Conservation (phyloP, 2,113 vertebrate genomes). For the Passer domesticus region DNA sequence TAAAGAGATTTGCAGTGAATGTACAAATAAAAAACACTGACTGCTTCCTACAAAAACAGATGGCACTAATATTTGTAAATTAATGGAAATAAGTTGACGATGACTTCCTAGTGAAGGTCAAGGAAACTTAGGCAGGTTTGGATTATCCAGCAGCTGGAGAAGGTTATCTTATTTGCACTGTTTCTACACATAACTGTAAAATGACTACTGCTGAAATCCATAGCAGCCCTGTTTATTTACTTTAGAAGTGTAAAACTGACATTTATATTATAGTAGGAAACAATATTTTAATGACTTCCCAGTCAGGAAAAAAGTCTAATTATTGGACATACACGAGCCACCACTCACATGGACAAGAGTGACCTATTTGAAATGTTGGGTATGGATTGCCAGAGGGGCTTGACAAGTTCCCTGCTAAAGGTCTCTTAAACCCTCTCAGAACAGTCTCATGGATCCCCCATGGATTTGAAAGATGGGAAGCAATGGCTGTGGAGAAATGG, state of each 20-base stretch:
- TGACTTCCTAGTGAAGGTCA: slow-evolving; percentile 7
- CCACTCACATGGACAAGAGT: neutral
- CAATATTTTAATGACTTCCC: slow-evolving; percentile 10
- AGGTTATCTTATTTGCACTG: slow-evolving; percentile 59
- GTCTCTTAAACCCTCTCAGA: neutral
- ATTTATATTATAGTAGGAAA: neutral
- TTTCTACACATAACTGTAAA: slow-evolving; percentile 12
- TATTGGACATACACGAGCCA: neutral
- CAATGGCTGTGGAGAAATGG: neutral
- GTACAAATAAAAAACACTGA: neutral
- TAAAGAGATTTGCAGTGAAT: neutral
- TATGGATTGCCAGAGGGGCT: neutral
- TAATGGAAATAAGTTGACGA: neutral
- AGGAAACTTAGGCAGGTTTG: slow-evolving; percentile 5
- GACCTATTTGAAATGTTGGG: neutral
- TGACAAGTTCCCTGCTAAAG: neutral
- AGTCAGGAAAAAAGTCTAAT: neutral
- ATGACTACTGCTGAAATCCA: neutral
- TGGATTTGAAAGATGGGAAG: neutral
- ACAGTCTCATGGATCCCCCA: neutral
- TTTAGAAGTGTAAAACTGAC: slow-evolving; percentile 45
- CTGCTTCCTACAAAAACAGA: neutral
- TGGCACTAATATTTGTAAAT: slow-evolving; percentile 37
- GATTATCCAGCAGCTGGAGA: slow-evolving; percentile 52
- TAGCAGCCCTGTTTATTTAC: slow-evolving; percentile 1